Evolutionary conservation across 2,113 vertebrate genomes (phyloP).

Genomic region (Galemys pyrenaicus): DNA sequence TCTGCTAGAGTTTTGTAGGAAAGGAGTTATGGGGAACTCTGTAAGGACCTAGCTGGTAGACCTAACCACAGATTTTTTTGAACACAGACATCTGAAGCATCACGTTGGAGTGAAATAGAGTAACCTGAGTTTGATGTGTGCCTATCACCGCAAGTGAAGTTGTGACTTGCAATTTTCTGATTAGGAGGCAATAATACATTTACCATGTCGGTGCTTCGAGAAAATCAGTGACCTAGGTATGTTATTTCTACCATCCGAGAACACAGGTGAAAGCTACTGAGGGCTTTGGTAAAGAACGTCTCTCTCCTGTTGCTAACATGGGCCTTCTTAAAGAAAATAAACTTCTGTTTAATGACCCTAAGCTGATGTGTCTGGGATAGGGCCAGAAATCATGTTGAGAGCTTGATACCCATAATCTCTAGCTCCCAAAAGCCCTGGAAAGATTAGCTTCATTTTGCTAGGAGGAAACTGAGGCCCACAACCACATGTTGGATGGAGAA

Average conservation of each 20-base stretch:
- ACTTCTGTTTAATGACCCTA: not conserved
- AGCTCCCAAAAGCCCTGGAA: not conserved
- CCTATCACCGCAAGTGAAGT: not conserved
- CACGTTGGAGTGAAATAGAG: not conserved
- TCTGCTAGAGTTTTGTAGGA: not conserved
- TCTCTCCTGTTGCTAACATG: not conserved
- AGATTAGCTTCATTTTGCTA: not conserved
- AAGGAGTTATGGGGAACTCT: not conserved
- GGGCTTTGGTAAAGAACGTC: not conserved
- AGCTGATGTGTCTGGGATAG: not conserved
- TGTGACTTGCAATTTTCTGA: slow-evolving; percentile 7
- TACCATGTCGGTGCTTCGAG: not conserved
- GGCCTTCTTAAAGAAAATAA: not conserved
- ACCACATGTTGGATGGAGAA: not conserved
- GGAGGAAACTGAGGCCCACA: not conserved
- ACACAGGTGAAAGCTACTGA: not conserved
- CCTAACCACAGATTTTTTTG: not conserved
- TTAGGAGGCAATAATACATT: not conserved
- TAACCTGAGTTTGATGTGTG: not conserved
- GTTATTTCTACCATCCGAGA: not conserved
- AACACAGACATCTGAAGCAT: not conserved
- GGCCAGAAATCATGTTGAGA: not conserved
- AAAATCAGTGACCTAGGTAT: not conserved
- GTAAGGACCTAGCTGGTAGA: not conserved
- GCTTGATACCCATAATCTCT: not conserved